Evolutionary conservation across 2,113 vertebrate genomes (phyloP).

Genomic region (Fulica atra): DNA sequence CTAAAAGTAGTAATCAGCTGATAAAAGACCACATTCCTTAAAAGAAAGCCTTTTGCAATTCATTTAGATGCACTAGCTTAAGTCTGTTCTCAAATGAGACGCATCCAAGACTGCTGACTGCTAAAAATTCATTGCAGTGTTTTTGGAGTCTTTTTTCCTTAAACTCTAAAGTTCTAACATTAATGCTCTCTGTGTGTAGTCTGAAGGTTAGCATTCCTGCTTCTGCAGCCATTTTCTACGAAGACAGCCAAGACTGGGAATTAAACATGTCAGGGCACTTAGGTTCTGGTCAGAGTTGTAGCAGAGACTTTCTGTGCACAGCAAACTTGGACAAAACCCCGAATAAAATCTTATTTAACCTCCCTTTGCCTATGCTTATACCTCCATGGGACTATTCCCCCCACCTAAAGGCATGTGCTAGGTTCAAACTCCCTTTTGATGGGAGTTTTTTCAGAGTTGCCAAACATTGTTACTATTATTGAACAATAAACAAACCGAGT

Average conservation of each 20-base stretch:
- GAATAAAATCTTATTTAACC: not conserved
- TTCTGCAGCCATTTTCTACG: not conserved
- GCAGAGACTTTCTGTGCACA: not conserved
- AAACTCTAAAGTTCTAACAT: not conserved
- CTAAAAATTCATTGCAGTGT: not conserved
- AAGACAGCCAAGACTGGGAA: not conserved
- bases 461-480: not conserved
- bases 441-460: not conserved
- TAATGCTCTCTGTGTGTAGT: not conserved
- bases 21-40: conserved; percentile 20
- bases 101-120: not conserved
- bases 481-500: conserved; percentile 11
- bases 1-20: conserved; percentile 6
- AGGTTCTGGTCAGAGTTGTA: not conserved
- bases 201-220: not conserved
- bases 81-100: not conserved
- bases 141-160: not conserved
- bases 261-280: not conserved
- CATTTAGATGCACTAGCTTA: not conserved
- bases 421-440: not conserved
- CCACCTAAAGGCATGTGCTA: not conserved
- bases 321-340: not conserved
- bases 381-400: not conserved
- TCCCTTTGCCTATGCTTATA: not conserved
- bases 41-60: not conserved